Conservation (phyloP, 1,140 invertebrate species). For the Trachymyrmex septentrionalis region DNA sequence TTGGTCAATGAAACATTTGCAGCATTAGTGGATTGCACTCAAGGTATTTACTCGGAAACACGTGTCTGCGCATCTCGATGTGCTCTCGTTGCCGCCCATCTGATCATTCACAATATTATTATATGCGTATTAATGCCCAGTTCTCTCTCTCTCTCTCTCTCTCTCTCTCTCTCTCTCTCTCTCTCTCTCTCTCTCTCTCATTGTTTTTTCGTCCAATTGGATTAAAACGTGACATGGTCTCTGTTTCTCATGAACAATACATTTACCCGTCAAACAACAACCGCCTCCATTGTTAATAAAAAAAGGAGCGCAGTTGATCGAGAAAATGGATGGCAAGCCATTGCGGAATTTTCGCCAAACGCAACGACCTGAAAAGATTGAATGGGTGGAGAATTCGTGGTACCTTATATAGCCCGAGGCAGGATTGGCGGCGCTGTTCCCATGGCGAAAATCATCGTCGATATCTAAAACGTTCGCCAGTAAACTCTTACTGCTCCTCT, state of each 20-base stretch:
- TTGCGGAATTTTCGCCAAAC: background rate
- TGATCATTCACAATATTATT: conserved; percentile 42
- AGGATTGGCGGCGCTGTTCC: conserved; percentile 80
- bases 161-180: background rate
- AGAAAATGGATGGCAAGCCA: conserved; percentile 16
- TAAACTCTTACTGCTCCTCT: conserved; percentile 96
- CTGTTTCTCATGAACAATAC: background rate
- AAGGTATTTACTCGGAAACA: conserved; percentile 41
- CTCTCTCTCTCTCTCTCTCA: too few relatives aligned
- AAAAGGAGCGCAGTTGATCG: conserved; percentile 3
- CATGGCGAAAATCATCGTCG: conserved; percentile 96
- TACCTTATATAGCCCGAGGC: conserved; percentile 83
- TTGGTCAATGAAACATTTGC: too few relatives aligned
- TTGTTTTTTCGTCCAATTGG: conserved; percentile 15
- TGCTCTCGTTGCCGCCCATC: background rate
- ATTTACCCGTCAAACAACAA: background rate
- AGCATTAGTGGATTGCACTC: too few relatives aligned
- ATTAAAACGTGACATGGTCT: conserved; percentile 41
- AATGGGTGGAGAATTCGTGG: background rate
- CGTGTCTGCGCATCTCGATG: background rate
- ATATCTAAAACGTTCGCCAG: conserved; percentile 98
- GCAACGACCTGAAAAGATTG: background rate
- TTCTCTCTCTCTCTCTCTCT: background rate
- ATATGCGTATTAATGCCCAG: background rate
- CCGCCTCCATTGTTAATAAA: conserved; percentile 8